These are phyloP conservation scores for Eustalomyia histrio DNA, from an alignment of 2,888 invertebrate genomes.

Conservation along the genomic window DNA sequence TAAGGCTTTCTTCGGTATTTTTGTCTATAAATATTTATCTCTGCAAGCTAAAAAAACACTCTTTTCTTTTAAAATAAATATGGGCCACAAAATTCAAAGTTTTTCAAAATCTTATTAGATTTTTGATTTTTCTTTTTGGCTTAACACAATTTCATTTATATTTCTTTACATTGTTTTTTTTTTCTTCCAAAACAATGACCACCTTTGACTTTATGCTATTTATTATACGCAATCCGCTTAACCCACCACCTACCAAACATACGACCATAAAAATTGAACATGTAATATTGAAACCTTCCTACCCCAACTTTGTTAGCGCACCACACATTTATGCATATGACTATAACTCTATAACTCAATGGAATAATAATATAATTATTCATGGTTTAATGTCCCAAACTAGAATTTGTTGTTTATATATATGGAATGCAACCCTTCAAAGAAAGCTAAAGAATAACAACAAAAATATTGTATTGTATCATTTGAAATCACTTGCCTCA, in stretches of 20 bases:
- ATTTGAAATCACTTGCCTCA: slow-evolving; percentile 29
- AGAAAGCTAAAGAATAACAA: slow-evolving; percentile 17
- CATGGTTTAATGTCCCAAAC: slow-evolving; percentile 68
- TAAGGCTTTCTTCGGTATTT: too few relatives aligned
- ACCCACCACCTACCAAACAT: slow-evolving; percentile 45
- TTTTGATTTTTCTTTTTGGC: not conserved
- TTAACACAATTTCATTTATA: not conserved
- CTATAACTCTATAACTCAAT: slow-evolving; percentile 45
- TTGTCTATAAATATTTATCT: too few relatives aligned
- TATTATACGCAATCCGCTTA: slow-evolving; percentile 34
- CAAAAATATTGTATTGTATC: not conserved
- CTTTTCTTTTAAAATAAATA: too few relatives aligned
- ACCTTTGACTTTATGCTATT: slow-evolving; percentile 40
- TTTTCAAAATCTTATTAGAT: not conserved
- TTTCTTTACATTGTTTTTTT: not conserved
- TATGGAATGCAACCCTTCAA: slow-evolving; percentile 34
- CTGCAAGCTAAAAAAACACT: too few relatives aligned
- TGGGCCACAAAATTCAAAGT: too few relatives aligned
- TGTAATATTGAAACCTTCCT: slow-evolving; percentile 32
- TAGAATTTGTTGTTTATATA: slow-evolving; percentile 61
- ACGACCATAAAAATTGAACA: slow-evolving; percentile 22
- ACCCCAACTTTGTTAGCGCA: slow-evolving; percentile 28
- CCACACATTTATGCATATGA: slow-evolving; percentile 8
- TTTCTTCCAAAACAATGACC: slow-evolving; percentile 15
- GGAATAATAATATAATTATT: slow-evolving; percentile 61